Evolutionary conservation across 1,140 invertebrate species (phyloP), one percentile per base, ranked within the genome.

Genomic region (Nylanderia fulva): DNA sequence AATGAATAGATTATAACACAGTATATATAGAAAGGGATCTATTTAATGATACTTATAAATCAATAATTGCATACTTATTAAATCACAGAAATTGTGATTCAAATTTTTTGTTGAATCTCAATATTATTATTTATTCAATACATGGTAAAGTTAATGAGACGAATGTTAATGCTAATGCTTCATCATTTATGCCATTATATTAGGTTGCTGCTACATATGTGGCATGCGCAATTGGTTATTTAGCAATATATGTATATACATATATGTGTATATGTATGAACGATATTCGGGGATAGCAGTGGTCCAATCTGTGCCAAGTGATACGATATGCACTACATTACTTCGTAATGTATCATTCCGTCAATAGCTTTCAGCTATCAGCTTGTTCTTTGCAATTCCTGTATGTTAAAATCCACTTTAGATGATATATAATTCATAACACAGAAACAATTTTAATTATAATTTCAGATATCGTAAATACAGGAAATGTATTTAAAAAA

Each of bases 291-390:
- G 45, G 29, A 79, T 79, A 54, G 45, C 27, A 45, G 33, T 33
- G 24, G 42, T 39, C 21, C 13, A 80, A 71, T 71, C 13, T 71
- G 24, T 24, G n/a, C 24, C 24, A 33, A 21, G 60, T 63, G 33
- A 79, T 58, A 82, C 36, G 66, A 60, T 68, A 79, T 56, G 54
- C 48, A 68, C 54, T 58, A 54, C 24, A 42, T 82, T 82, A 58
- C 13, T 72, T 72, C n/a, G 52, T 58, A 72, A 72, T 72, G 29
- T 68, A 79, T 82, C 66, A 72, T 45, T 8, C 2, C 39, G 66
- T 82, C 77, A 72, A 72, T 52, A 72, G 39, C 52, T 54, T 42
- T 82, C 66, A 24, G 48, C 24, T 58, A 58, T 75, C 56, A 71
- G 52, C 36, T 72, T 36, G 45, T 45, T 60, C 18, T 56, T 82